Evolutionary conservation across 2,888 invertebrate species (phyloP).

Genomic region (Thecocarcelia acutangulata): DNA sequence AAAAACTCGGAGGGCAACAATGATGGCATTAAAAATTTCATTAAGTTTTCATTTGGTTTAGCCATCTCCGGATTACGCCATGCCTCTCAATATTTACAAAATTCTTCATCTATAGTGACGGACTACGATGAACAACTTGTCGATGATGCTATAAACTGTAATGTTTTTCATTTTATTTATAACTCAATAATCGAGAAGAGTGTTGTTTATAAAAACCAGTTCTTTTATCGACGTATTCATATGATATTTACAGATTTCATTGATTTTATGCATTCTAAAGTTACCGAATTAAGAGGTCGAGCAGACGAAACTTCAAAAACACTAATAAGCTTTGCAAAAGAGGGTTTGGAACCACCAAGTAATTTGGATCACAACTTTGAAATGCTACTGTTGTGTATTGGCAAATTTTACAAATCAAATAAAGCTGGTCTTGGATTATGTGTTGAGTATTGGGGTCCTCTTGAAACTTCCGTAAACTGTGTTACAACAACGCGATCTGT

Average conservation of each 20-base stretch:
- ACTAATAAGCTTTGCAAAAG: constrained; percentile 87
- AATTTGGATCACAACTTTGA: constrained; percentile 91
- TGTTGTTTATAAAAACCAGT: constrained; percentile 88
- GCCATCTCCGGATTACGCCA: constrained; percentile 85
- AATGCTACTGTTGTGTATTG: constrained; percentile 89
- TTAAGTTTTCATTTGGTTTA: constrained; percentile 87
- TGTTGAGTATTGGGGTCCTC: constrained; percentile 89
- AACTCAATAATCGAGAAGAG: constrained; percentile 87
- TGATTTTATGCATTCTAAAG: constrained; percentile 94
- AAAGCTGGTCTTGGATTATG: constrained; percentile 86
- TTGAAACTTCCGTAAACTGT: constrained; percentile 74
- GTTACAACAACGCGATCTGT: constrained; percentile 85
- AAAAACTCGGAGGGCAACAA: constrained; percentile 72
- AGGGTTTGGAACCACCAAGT: constrained; percentile 88
- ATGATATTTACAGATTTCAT: constrained; percentile 94
- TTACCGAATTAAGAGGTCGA: constrained; percentile 89
- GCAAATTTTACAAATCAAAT: constrained; percentile 89
- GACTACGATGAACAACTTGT: constrained; percentile 91
- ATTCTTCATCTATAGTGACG: constrained; percentile 82
- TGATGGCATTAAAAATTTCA: constrained; percentile 82
- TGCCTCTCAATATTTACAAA: constrained; percentile 83
- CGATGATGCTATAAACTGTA: constrained; percentile 89
- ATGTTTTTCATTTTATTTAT: constrained; percentile 90
- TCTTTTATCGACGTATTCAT: constrained; percentile 91
- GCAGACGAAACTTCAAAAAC: constrained; percentile 95